Base-by-base conservation (phyloP, 35 echinoderm and acorn worm species). In the Anneissia japonica region DNA sequence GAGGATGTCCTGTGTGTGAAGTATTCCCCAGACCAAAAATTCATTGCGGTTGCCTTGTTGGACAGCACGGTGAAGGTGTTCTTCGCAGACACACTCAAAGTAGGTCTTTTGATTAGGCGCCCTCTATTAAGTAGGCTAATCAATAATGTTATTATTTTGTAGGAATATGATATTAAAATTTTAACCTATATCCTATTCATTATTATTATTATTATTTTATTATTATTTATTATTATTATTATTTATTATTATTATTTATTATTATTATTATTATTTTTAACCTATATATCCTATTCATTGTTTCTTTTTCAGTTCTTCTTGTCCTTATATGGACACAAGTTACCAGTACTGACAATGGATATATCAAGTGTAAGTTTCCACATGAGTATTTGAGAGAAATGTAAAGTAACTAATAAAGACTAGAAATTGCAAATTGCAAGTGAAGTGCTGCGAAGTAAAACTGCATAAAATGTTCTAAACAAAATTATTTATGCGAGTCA, bases 1-100 rank as follows among this genome's bases (percentile, higher is more conserved):
- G 96, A 99, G 51, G 96, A 99, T 85, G 92, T 99, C 38, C 76
- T 99, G 31, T 99, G 96, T 84, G 92, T 94, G 0, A 93, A 94
- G 77, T 99, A 89, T 76, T 91, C 96, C 5, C 89, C 96, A 3
- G 92, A 99, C 46, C 92, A 94, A 43, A 91, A 84, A 34, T 88
- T 99, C 21, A 64, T 99, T 31, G 96, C 96, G 0, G 92, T 79
- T 26, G 91, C 96, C 0, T 79, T 99, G 30, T 76, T 99, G 34
- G 96, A 99, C 39, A 93, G 87, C 36, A 99, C 96, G 1, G 87
- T 99, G 19, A 99, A 99, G 40, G 88, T 99, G 74, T 99, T 99
- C 91, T 99, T 99, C 87, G 86, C 92, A 46, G 96, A 99, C 36
- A 99, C 96, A 21, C 64, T n/a, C n/a, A n/a, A n/a, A n/a, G n/a